A percentile compares a stretch with the other conserved stretches of the same genome.
These are phyloP conservation scores for Drosophila watanabei DNA, from an alignment of 1,140 invertebrate genomes.

Conservation along the genomic window DNA sequence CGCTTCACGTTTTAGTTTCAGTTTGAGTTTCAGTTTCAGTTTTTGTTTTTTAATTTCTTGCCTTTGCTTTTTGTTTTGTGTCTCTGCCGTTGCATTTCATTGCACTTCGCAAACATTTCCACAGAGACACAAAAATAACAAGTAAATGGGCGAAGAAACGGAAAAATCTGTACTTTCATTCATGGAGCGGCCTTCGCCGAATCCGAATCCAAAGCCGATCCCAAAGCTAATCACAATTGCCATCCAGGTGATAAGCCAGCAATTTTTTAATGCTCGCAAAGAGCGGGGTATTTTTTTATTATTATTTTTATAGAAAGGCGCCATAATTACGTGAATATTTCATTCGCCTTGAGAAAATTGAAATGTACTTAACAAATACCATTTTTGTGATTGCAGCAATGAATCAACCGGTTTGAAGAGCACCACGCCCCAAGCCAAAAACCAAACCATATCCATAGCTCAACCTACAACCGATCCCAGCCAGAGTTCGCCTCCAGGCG, in stretches of 20 bases:
- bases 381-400: slow-evolving; percentile 62
- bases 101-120: slow-evolving; percentile 42
- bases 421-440: slow-evolving; percentile 12
- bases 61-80: slow-evolving; percentile 12
- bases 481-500: slow-evolving; percentile 17
- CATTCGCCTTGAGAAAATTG: slow-evolving; percentile 45
- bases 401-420: slow-evolving; percentile 60
- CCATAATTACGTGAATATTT: slow-evolving; percentile 63
- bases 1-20: slow-evolving; percentile 22
- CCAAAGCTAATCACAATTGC: slow-evolving; percentile 24
- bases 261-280: slow-evolving; percentile 56
- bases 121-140: slow-evolving; percentile 25
- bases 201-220: slow-evolving; percentile 1
- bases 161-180: slow-evolving; percentile 71
- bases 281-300: slow-evolving; percentile 40
- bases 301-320: slow-evolving; percentile 36
- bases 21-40: not conserved
- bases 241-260: slow-evolving; percentile 43
- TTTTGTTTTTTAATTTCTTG: slow-evolving; percentile 3
- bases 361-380: slow-evolving; percentile 45
- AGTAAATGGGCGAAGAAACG: slow-evolving; percentile 25
- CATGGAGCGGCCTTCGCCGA: slow-evolving; percentile 59
- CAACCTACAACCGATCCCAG: not conserved
- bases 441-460: not conserved
- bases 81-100: slow-evolving; percentile 53